Percentiles rank a stretch among this genome's conserved stretches.
Conservation (phyloP, 2,888 invertebrate genomes). For the Abrostola triplasia region DNA sequence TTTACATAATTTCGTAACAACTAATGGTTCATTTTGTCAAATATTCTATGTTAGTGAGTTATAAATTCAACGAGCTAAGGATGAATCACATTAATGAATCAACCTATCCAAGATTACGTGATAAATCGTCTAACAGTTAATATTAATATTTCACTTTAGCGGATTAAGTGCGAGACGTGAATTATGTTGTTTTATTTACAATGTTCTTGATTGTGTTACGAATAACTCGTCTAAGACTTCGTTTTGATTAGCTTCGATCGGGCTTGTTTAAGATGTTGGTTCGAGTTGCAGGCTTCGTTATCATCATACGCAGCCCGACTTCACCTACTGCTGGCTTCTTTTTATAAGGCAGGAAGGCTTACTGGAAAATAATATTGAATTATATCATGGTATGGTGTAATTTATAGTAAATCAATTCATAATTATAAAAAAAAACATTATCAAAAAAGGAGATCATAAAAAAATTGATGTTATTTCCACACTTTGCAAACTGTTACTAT, state of each 20-base stretch:
- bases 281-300: background rate
- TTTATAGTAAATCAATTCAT: no score
- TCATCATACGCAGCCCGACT: no score
- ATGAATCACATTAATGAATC: constrained; percentile 81
- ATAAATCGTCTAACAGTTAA: constrained; percentile 77
- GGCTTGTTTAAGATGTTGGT: background rate
- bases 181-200: constrained; percentile 58
- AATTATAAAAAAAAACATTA: no score
- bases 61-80: constrained; percentile 53
- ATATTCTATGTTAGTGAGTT: constrained; percentile 62
- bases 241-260: constrained; percentile 2
- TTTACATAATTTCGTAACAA: constrained; percentile 78
- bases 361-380: no score
- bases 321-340: no score
- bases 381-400: no score
- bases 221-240: constrained; percentile 16
- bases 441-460: no score
- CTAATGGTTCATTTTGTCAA: constrained; percentile 81
- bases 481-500: no score
- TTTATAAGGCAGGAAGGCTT: no score
- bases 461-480: no score
- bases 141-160: constrained; percentile 78
- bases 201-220: constrained; percentile 22
- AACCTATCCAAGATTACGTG: constrained; percentile 75
- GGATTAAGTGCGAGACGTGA: constrained; percentile 76